A percentile compares a stretch with the other conserved stretches of the same genome.
Conservation (phyloP, 2,888 invertebrate genomes). For the Standfussiana lucernea region DNA sequence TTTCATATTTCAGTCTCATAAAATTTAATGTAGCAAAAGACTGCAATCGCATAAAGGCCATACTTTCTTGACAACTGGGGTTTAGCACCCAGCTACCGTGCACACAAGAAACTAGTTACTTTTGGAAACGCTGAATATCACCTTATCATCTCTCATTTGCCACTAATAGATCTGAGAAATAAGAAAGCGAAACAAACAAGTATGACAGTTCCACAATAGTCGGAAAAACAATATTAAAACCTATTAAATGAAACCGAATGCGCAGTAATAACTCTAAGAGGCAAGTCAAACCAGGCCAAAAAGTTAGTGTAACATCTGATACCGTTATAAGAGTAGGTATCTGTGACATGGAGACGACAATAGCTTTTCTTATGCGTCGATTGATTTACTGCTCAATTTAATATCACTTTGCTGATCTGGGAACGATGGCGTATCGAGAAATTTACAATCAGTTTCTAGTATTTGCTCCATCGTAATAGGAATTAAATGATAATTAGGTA, state of each 20-base stretch:
- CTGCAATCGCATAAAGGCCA: no score
- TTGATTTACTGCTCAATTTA: constrained; percentile 53
- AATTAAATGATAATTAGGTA: constrained; percentile 56
- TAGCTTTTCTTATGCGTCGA: constrained; percentile 44
- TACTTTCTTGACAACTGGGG: background rate
- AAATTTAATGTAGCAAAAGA: background rate
- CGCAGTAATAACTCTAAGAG: no score
- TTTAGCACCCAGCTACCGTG: background rate
- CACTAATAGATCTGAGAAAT: background rate
- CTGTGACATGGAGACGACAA: constrained; percentile 62
- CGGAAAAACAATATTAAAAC: background rate
- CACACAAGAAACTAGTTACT: background rate
- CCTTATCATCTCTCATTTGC: background rate
- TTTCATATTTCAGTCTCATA: no score
- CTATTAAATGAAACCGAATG: background rate
- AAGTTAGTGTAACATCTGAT: background rate
- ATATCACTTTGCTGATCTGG: constrained; percentile 49
- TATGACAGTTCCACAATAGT: background rate
- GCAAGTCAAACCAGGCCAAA: background rate
- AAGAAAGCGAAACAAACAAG: background rate
- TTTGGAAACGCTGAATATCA: background rate
- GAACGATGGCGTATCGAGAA: constrained; percentile 16
- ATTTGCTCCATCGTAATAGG: constrained; percentile 21
- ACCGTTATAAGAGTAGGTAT: constrained; percentile 54
- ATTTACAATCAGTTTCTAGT: constrained; percentile 24